Conservation (phyloP, 2,797 vertebrate species). For the Bovichtus variegatus region DNA sequence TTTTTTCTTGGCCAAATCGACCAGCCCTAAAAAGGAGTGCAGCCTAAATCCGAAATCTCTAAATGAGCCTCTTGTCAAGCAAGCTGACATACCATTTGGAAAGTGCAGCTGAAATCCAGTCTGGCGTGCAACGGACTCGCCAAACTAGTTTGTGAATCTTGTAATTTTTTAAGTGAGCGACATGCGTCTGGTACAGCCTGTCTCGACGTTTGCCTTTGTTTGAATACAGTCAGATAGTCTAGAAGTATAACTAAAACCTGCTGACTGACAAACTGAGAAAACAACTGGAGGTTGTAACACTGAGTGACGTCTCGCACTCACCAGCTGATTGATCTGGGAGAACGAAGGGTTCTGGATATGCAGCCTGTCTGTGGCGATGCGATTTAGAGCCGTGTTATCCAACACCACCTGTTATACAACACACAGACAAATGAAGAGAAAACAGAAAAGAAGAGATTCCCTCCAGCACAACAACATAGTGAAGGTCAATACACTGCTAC, state of each 20-base stretch:
- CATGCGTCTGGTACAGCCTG: background rate
- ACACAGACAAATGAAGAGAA: conserved; percentile 27
- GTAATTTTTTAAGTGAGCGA: conserved; percentile 17
- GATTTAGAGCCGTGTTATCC: conserved; percentile 97
- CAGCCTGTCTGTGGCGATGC: conserved; percentile 95
- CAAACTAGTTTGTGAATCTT: conserved; percentile 68
- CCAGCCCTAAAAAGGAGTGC: background rate
- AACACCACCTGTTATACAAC: conserved; percentile 90
- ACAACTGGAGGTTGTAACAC: background rate
- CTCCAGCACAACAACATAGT: background rate
- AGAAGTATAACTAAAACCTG: background rate
- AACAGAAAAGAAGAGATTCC: conserved; percentile 8
- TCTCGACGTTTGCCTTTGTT: conserved; percentile 16
- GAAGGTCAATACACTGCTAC: conserved; percentile 35
- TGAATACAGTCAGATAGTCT: background rate
- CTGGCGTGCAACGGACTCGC: conserved; percentile 48
- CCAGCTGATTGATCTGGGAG: conserved; percentile 99
- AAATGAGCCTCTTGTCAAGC: conserved; percentile 9
- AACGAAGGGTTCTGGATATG: conserved; percentile 98
- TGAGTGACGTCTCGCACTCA: conserved; percentile 77
- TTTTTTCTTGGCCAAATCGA: background rate
- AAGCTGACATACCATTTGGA: conserved; percentile 4
- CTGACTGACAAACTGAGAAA: conserved; percentile 14
- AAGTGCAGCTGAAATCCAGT: conserved; percentile 54
- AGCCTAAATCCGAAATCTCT: background rate